Conservation (phyloP, 2,113 vertebrate species). For the Odocoileus hemionus region DNA sequence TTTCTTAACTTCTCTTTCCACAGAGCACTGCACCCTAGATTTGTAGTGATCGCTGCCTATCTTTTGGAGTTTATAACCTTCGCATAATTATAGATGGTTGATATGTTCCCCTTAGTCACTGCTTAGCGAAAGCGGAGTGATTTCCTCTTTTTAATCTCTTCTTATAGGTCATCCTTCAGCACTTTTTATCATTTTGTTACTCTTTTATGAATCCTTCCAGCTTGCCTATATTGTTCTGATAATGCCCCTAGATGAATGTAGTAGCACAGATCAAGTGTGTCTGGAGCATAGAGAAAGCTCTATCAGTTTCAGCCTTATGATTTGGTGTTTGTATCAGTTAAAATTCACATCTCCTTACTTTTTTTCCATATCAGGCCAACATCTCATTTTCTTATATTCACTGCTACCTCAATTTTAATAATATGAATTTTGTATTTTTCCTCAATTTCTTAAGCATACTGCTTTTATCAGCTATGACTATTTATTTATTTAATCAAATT, state of each 20-base stretch:
- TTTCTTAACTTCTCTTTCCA: not conserved
- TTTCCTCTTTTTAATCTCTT: conserved; percentile 46
- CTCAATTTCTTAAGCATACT: not conserved
- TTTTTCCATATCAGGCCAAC: not conserved
- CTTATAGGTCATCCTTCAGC: not conserved
- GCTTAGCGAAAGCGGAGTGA: conserved; percentile 18
- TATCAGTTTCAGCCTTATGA: not conserved
- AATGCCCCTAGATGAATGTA: conserved; percentile 15
- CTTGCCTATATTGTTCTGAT: conserved; percentile 20
- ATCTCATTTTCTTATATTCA: not conserved
- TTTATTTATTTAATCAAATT: not conserved
- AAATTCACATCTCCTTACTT: conserved; percentile 11
- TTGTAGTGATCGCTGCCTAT: not conserved
- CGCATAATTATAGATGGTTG: not conserved
- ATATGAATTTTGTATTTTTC: not conserved
- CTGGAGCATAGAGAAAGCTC: not conserved
- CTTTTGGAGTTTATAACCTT: conserved; percentile 32
- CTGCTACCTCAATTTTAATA: not conserved
- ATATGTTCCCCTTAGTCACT: not conserved
- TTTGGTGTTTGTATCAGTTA: not conserved
- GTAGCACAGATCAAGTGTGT: not conserved
- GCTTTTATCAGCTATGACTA: not conserved
- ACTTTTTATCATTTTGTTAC: not conserved
- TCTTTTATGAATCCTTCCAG: not conserved
- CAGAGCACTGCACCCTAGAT: not conserved